Conservation (phyloP, 1,140 invertebrate species). For the Musca domestica region DNA sequence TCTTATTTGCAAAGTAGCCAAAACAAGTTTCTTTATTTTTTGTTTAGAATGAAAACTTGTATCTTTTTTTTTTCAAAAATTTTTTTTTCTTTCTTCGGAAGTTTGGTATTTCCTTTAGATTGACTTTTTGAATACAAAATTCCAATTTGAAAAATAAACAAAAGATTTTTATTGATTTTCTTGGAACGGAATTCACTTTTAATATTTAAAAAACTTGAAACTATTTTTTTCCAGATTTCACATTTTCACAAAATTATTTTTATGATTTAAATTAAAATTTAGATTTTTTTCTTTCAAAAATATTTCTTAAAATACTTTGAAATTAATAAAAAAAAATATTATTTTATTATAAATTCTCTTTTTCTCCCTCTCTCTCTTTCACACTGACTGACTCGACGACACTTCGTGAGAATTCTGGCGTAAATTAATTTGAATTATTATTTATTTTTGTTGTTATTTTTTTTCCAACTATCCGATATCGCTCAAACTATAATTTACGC, state of each 20-base stretch:
- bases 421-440: background rate
- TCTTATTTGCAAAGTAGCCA: no score
- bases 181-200: background rate
- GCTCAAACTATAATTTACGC: slow-evolving; percentile 1
- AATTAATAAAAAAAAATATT: background rate
- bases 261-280: background rate
- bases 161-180: background rate
- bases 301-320: background rate
- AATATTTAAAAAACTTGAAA: background rate
- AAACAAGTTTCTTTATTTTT: background rate
- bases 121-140: background rate
- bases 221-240: background rate
- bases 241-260: slow-evolving; percentile 15
- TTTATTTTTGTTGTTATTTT: background rate
- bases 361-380: no score
- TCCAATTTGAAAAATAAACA: background rate
- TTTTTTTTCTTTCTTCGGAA: background rate
- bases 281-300: background rate
- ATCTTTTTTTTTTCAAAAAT: background rate
- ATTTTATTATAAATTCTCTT: background rate
- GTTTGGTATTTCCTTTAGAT: background rate
- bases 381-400: no score
- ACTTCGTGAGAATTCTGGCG: slow-evolving; percentile 2
- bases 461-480: no score
- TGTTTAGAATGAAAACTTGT: no score